phyloP scores from a whole-genome alignment of 1,140 invertebrate genomes.

The Drosophila lowei region DNA sequence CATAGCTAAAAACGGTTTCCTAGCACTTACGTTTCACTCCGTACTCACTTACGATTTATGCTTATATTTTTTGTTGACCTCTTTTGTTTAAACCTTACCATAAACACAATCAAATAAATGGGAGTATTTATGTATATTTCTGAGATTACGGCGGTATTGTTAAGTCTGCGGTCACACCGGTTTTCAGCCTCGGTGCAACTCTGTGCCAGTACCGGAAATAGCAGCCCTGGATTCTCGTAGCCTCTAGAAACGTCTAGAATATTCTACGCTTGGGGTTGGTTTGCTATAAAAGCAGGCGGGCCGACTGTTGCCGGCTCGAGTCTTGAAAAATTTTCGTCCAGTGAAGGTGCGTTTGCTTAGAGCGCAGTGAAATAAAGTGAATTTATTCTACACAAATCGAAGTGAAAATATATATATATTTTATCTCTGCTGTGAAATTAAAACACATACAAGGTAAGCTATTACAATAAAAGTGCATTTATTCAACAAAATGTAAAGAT shows the following conservation, averaged over 20 bases:
- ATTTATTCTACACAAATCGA: conserved; percentile 63
- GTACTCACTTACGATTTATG: no score
- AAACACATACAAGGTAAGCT: conserved; percentile 36
- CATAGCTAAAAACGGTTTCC: no score
- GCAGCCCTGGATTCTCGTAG: conserved; percentile 59
- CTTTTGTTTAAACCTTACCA: no score
- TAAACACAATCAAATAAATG: no score
- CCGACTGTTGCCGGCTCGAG: conserved; percentile 39
- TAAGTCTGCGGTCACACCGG: no score
- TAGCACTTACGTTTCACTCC: no score
- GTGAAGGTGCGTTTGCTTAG: conserved; percentile 26
- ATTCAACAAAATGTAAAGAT: background rate
- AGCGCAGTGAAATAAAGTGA: conserved; percentile 41
- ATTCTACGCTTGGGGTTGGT: conserved; percentile 20
- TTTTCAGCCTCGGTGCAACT: conserved; percentile 17
- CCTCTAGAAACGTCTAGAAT: conserved; percentile 60
- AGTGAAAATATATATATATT: conserved; percentile 51
- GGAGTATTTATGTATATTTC: no score
- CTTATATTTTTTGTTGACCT: no score
- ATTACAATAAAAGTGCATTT: background rate
- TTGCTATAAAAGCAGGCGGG: conserved; percentile 56
- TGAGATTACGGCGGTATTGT: no score
- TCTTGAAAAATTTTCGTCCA: conserved; percentile 62
- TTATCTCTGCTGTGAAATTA: conserved; percentile 60
- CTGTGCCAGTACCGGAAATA: conserved; percentile 43